Base-by-base conservation (phyloP, 2,888 invertebrate species). In the Cephus spinipes region DNA sequence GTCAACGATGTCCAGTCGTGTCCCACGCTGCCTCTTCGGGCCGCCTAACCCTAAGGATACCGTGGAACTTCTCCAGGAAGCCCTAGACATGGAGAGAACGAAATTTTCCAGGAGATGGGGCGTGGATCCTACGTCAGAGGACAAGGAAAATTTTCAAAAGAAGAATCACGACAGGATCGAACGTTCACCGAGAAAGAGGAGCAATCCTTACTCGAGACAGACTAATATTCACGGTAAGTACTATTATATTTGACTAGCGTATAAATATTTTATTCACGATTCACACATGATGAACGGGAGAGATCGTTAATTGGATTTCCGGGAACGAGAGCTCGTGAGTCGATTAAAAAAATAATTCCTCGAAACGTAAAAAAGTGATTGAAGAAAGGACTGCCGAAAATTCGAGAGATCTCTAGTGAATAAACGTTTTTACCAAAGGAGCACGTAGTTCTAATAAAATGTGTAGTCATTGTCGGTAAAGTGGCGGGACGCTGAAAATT, bases 21-120 rank as follows among this genome's bases (percentile, higher is more conserved):
- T 90, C 76, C 90, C 91, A 77, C 88, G 90, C 76, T 95, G 95
- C 86, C 89, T 95, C 4, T 95, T 95, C 84, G 95, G 95, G 12
- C 92, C 92, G 1, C 93, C 94, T 15, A 93, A 94, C 85, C 89
- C 93, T 6, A 93, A 93, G 35, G 94, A 94, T 77, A 94, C 94
- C 6, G 92, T 92, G 76, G 92, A 93, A 68, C 89, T 95, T 84
- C 92, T 94, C 82, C 93, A 94, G 68, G 94, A 95, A 79, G 94
- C 94, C 81, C 92, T 94, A 79, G 92, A 93, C 69, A 90, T 92
- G 79, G 94, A 94, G 81, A 92, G 94, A 85, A 93, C 93, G 84
- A 92, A 94, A 77, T 94, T 95, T 86, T 93, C 93, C 77, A 92
- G 92, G 80, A 92, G 94, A 84, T 95, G 94, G 89, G 94, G 94